Conservation (phyloP, 2,888 invertebrate species). For the Heteropelma amictum region DNA sequence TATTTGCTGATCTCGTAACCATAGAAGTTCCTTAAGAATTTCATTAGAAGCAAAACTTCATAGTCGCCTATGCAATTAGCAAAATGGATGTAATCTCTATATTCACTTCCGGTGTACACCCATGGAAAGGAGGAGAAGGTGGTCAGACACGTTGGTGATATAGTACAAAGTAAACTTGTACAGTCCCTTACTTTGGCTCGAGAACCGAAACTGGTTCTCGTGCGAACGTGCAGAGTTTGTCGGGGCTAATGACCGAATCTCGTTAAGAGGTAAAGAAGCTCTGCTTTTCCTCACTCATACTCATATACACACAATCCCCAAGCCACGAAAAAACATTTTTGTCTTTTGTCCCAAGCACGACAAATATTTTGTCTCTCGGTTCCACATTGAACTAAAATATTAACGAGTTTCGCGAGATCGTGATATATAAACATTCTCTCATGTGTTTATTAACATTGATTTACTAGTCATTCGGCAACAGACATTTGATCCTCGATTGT, state of each 20-base stretch:
- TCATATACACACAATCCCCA: neutral
- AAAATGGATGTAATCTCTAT: slow-evolving; percentile 59
- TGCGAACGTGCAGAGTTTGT: neutral
- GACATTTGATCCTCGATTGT: too few species aligned
- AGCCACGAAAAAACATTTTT: neutral
- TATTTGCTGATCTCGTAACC: neutral
- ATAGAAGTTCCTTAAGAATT: neutral
- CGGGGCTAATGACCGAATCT: slow-evolving; percentile 11
- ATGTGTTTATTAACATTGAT: neutral
- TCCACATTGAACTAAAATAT: slow-evolving; percentile 22
- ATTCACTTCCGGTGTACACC: slow-evolving; percentile 59
- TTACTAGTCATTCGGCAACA: neutral
- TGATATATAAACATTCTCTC: slow-evolving; percentile 4
- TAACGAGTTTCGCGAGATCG: slow-evolving; percentile 4
- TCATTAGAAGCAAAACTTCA: neutral
- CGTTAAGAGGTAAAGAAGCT: neutral
- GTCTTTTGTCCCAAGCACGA: neutral
- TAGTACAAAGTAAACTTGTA: neutral
- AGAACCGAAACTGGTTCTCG: slow-evolving; percentile 27
- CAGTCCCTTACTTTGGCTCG: neutral
- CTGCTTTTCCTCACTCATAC: neutral
- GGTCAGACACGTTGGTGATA: slow-evolving; percentile 9
- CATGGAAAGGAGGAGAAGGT: neutral
- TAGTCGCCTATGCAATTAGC: slow-evolving; percentile 62
- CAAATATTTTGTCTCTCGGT: slow-evolving; percentile 9